phyloP scores from a whole-genome alignment of 2,113 vertebrate genomes.

The Ctenomys sociabilis region DNA sequence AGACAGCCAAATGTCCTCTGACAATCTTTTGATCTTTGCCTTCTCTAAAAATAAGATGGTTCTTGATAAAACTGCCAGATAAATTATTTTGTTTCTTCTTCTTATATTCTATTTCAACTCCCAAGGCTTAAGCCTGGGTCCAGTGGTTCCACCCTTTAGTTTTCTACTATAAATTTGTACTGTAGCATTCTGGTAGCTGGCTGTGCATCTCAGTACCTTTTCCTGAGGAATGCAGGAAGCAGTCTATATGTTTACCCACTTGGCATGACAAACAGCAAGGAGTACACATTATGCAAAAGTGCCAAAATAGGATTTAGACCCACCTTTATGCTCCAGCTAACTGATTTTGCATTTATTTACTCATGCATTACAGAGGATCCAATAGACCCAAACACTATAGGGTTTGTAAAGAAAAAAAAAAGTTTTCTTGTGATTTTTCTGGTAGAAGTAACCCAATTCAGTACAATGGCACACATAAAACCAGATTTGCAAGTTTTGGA shows the following conservation, averaged over 20 bases:
- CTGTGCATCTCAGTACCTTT: neutral
- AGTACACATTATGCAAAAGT: neutral
- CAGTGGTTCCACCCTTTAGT: neutral
- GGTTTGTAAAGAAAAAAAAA: neutral
- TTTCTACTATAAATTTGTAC: neutral
- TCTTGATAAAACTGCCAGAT: neutral
- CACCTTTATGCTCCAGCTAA: neutral
- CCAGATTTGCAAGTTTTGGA: neutral
- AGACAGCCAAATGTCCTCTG: constrained; percentile 1
- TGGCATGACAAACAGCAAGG: neutral
- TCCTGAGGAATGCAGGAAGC: neutral
- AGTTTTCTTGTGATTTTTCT: neutral
- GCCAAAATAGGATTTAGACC: neutral
- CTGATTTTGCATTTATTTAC: neutral
- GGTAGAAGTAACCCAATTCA: neutral
- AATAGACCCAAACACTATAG: neutral
- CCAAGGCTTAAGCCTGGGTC: neutral
- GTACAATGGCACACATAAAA: neutral
- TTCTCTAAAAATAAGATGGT: neutral
- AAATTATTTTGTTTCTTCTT: neutral
- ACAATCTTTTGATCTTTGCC: neutral
- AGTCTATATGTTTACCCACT: neutral
- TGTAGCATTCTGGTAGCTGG: neutral
- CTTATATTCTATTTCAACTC: neutral
- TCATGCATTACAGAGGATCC: too few relatives aligned